Evolutionary conservation across 1,140 invertebrate genomes (phyloP), one percentile per base, ranked within the genome.

Genomic region (Ladona fulva): DNA sequence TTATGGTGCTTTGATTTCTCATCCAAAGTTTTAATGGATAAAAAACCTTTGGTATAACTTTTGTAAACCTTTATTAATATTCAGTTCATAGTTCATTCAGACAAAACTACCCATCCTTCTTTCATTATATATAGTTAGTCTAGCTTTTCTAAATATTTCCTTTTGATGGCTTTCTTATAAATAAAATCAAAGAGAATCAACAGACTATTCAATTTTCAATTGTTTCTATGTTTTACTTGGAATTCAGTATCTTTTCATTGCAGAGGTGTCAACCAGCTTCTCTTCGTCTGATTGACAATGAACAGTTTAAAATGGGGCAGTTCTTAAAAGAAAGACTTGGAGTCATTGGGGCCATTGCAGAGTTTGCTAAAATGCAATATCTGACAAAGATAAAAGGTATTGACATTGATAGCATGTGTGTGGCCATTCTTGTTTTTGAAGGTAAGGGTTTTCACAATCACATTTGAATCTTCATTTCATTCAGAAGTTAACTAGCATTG

Each of bases 201-300:
- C 1, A 37, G 29, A 37, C 8, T 37, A 37, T 37, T 37, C 29
- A 37, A 1, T 37, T 8, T 37, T 37, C 29, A 5, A 5, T 37
- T 37, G 8, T 5, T 37, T 37, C 1, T 37, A 37, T 37, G 29
- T 5, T 37, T 37, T 37, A 37, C 8, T 37, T 37, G 8, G 29
- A 37, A 5, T 37, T 37, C 8, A 37, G 29, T 5, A n/a, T n/a
- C 78, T 80, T 77, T 29, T 74, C 78, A 78, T 82, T 84, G 52
- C 87, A 94, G 83, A 88, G 95, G 78, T 94, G 94, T 84, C 96
- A 97, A 82, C 97, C 97, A 1, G 92, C 97, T 16, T 98, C 96
- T 19, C 94, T 99, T 77, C 88, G 97, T 74, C 86, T 99, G 16
- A 95, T 99, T 92, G 97, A 99, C 85, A 99, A 99, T 83, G 93